Percentiles rank a stretch among this genome's conserved stretches.
Conservation (phyloP, 2,797 vertebrate genomes). For the Geranospiza caerulescens region DNA sequence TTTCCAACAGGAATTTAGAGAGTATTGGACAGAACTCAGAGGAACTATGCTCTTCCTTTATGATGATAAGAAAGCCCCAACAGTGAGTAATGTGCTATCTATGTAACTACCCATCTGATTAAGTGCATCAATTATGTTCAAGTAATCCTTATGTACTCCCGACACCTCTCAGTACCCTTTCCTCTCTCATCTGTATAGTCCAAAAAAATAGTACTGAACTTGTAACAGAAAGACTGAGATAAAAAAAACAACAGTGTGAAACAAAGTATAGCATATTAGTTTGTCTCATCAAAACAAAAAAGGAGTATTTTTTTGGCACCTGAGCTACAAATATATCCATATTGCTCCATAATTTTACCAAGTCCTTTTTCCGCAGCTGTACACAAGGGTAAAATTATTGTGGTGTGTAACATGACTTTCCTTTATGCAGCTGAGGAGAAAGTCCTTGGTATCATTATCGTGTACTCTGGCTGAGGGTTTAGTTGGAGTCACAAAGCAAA, state of each 20-base stretch:
- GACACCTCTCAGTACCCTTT: not conserved
- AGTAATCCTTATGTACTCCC: not conserved
- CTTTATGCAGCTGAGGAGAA: not conserved
- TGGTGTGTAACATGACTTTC: not conserved
- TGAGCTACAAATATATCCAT: not conserved
- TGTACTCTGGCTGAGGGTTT: not conserved
- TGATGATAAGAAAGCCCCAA: conserved; percentile 66
- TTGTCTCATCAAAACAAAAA: not conserved
- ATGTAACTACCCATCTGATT: not conserved
- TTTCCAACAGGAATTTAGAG: conserved; percentile 61
- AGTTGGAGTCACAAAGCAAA: not conserved
- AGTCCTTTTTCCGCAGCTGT: not conserved
- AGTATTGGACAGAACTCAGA: conserved; percentile 75
- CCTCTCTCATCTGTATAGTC: not conserved
- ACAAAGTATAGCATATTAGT: not conserved
- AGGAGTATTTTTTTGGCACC: not conserved
- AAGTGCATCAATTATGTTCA: not conserved
- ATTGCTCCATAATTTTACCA: not conserved
- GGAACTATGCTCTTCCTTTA: conserved; percentile 76
- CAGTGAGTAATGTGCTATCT: conserved; percentile 39
- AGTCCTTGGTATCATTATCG: not conserved
- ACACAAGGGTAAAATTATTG: not conserved
- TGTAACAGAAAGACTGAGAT: not conserved
- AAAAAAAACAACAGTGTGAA: not conserved
- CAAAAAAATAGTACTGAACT: not conserved